These are phyloP conservation scores for Telmatochromis sp. DNA, from an alignment of 2,113 vertebrate genomes.

Conservation along the genomic window DNA sequence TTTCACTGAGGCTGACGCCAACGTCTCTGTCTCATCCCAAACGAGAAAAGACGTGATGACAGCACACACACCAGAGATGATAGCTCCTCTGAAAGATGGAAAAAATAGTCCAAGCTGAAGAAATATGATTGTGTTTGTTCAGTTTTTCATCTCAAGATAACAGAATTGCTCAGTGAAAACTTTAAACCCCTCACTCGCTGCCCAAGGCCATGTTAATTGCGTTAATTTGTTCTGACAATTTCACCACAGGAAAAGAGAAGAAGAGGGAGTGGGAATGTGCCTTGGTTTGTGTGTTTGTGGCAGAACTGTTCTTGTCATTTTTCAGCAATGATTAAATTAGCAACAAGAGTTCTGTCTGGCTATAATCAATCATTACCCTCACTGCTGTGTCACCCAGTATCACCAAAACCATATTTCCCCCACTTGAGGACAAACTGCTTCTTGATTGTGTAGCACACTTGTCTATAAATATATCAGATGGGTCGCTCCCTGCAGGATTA, in stretches of 20 bases:
- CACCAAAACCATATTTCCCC: slow-evolving; percentile 68
- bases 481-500: slow-evolving; percentile 52
- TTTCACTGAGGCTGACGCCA: slow-evolving; percentile 52
- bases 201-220: slow-evolving; percentile 72
- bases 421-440: slow-evolving; percentile 68
- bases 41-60: slow-evolving; percentile 37
- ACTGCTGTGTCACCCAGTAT: slow-evolving; percentile 57
- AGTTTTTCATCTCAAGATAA: slow-evolving; percentile 72
- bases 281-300: slow-evolving; percentile 35
- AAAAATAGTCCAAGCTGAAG: slow-evolving; percentile 43
- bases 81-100: slow-evolving; percentile 47
- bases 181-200: slow-evolving; percentile 61
- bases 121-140: slow-evolving; percentile 40
- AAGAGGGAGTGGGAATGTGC: slow-evolving; percentile 47
- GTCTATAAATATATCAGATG: slow-evolving; percentile 72
- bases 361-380: slow-evolving; percentile 78
- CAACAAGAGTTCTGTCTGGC: slow-evolving; percentile 69
- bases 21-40: slow-evolving; percentile 40
- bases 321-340: slow-evolving; percentile 72
- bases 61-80: slow-evolving; percentile 23
- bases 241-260: slow-evolving; percentile 61
- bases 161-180: slow-evolving; percentile 74
- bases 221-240: slow-evolving; percentile 72
- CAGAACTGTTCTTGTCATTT: slow-evolving; percentile 69
- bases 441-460: slow-evolving; percentile 67